Evolutionary conservation across 2,888 invertebrate species (phyloP), one percentile per base, ranked within the genome.

Genomic region (Eumacrocentrus americanus): DNA sequence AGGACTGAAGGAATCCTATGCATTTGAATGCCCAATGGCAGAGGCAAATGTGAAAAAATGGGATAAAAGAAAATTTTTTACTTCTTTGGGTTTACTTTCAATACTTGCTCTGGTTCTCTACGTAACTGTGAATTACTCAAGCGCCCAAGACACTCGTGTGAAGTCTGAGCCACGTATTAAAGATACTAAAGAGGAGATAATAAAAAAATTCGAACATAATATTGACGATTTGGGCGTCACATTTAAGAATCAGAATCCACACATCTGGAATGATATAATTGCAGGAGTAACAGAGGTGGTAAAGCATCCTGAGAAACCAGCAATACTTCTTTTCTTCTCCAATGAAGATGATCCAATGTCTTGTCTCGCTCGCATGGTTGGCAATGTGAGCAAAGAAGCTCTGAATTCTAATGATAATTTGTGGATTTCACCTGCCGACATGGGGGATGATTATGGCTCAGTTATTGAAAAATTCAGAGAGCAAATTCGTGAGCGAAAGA

Each of bases 301-400:
- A 9, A 61, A 67, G 7, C 51, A 65, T 7, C 72, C 74, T 1
- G 62, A 73, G 20, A 76, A 70, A 63, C 81, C 82, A 7, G 74
- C 78, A 22, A 75, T 81, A n/a, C 77, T 83, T 63, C 62, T 83
- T 54, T 70, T 84, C 9, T 68, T 82, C 54, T 81, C 82, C 42
- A 72, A 78, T 50, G 66, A 74, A 38, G 72, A 65, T 1, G 14
- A 60, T 29, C 66, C 68, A 6, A 64, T 74, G 48, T 64, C 70
- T 25, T 75, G 80, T 60, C 75, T 83, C 23, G 71, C 82, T 35
- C 53, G 64, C 50, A 64, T 71, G n/a, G 61, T 83, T 20, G 79
- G 79, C 1, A 64, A 71, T 42, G 70, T 77, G 58, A 78, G 78
- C 51, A 71, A 73, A 25, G 72, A 68, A 60, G 72, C 74, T 46